These are phyloP conservation scores for Stegana nigrithorax DNA, from an alignment of 2,888 invertebrate species.

Conservation along the genomic window DNA sequence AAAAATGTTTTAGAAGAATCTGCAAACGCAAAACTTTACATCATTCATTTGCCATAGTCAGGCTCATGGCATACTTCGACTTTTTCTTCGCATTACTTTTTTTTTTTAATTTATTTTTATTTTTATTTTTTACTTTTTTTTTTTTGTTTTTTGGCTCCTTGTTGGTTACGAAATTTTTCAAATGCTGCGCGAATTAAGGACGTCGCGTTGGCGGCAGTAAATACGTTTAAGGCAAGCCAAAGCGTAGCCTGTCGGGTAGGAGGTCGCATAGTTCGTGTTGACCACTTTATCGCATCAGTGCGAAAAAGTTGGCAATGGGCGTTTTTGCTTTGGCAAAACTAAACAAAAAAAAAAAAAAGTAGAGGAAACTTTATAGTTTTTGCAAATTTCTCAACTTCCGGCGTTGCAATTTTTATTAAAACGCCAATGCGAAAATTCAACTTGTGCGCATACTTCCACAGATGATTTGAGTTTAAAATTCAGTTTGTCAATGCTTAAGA, in stretches of 20 bases:
- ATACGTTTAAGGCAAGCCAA: background rate
- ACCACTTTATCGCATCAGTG: constrained; percentile 53
- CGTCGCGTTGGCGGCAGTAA: constrained; percentile 37
- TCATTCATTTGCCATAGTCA: background rate
- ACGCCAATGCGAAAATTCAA: too few species aligned
- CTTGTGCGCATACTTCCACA: too few species aligned
- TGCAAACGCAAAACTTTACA: constrained; percentile 42
- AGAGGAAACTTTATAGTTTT: background rate
- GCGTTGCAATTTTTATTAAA: constrained; percentile 32
- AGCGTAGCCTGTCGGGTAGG: constrained; percentile 17
- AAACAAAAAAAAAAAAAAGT: background rate
- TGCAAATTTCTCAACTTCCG: constrained; percentile 7
- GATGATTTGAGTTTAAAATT: too few species aligned
- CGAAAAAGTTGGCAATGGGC: constrained; percentile 17
- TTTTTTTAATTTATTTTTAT: too few species aligned
- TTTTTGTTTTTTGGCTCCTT: background rate
- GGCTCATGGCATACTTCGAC: background rate
- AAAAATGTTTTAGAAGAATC: constrained; percentile 60
- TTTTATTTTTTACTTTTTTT: too few species aligned
- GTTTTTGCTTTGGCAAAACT: background rate
- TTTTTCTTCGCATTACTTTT: background rate
- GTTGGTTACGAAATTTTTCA: constrained; percentile 9
- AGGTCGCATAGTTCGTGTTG: constrained; percentile 41
- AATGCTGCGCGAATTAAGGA: constrained; percentile 5
- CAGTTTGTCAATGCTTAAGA: too few species aligned